These are phyloP conservation scores for Herpailurus yagouaroundi DNA, from an alignment of 2,113 vertebrate species.

Conservation along the genomic window DNA sequence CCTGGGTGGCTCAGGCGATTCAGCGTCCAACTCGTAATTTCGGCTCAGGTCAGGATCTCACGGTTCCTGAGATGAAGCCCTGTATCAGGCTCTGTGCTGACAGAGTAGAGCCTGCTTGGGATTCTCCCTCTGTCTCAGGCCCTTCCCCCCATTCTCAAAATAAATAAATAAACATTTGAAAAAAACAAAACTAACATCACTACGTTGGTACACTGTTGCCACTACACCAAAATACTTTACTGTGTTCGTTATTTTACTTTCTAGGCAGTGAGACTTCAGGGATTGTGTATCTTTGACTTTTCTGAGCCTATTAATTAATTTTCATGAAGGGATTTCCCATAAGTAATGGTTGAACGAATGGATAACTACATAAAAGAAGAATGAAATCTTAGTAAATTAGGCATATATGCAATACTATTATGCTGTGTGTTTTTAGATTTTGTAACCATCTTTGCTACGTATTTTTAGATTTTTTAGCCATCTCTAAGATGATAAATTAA, in stretches of 20 bases:
- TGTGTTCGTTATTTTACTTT: neutral
- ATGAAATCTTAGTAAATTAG: neutral
- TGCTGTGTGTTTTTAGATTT: neutral
- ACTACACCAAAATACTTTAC: neutral
- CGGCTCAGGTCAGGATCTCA: too few relatives aligned
- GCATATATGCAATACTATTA: neutral
- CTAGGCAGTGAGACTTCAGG: neutral
- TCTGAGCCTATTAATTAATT: too few relatives aligned
- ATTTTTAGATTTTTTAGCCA: neutral
- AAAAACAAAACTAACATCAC: neutral
- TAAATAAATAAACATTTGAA: too few relatives aligned
- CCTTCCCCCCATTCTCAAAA: too few relatives aligned
- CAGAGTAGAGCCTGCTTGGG: too few relatives aligned
- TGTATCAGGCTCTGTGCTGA: too few relatives aligned
- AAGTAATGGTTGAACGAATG: neutral
- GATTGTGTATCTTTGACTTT: neutral
- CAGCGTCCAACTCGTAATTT: too few relatives aligned
- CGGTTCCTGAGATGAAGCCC: too few relatives aligned
- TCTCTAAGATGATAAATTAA: neutral
- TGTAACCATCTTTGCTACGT: neutral
- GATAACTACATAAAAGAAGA: neutral
- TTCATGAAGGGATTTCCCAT: neutral
- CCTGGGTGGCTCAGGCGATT: too few relatives aligned
- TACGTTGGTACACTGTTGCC: neutral
- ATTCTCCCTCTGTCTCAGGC: too few relatives aligned